Evolutionary conservation across 2,113 vertebrate genomes (phyloP).

Genomic region (human): GRCh38 chr1:58973501-58974000

Average conservation of each 20-base stretch:
- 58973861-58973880: neutral
- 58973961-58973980: neutral
- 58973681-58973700: neutral
- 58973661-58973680: neutral
- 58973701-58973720: neutral
- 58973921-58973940: neutral
- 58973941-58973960: neutral
- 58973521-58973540: neutral
- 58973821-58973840: neutral
- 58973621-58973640: neutral
- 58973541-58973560: neutral
- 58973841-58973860: neutral
- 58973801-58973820: neutral
- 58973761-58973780: neutral
- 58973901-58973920: neutral
- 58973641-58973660: neutral
- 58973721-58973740: neutral
- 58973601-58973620: neutral
- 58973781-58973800: neutral
- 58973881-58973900: neutral
- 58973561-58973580: neutral
- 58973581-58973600: neutral
- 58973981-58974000: neutral
- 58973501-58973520: neutral
- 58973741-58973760: neutral